Evolutionary conservation across 2,113 vertebrate genomes (phyloP).

Genomic region (Cyphomyrus plagiostoma): DNA sequence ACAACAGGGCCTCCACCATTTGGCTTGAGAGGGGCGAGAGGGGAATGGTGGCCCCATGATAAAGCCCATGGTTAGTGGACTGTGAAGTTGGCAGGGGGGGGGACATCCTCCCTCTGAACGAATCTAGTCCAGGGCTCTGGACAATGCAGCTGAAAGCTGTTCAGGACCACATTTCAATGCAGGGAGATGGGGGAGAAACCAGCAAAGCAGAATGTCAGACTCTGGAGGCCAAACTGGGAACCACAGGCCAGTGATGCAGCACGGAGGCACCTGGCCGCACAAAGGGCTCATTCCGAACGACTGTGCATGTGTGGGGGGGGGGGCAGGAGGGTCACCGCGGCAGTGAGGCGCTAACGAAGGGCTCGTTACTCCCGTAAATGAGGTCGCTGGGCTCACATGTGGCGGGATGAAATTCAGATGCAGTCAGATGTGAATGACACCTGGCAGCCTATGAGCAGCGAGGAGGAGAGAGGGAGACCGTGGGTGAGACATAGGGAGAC

Average conservation of each 20-base stretch:
- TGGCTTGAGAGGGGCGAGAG: not conserved
- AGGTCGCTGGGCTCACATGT: not conserved
- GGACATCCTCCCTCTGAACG: not conserved
- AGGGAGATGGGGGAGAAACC: not conserved
- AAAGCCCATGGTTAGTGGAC: not conserved
- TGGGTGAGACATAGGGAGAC: not conserved
- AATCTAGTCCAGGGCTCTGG: not conserved
- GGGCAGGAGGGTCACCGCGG: not conserved
- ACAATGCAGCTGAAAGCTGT: not conserved
- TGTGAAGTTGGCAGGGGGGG: constrained; percentile 15
- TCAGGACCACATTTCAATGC: not conserved
- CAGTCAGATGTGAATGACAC: constrained; percentile 16
- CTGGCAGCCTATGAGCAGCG: not conserved
- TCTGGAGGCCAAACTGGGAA: not conserved
- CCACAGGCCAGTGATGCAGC: not conserved
- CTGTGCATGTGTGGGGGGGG: not conserved
- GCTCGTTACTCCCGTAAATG: constrained; percentile 36
- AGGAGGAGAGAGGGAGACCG: not conserved
- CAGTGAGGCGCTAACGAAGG: constrained; percentile 22
- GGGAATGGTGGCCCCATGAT: not conserved
- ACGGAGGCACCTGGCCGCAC: not conserved
- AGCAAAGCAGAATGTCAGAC: not conserved
- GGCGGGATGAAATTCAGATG: constrained; percentile 14
- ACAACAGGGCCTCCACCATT: not conserved
- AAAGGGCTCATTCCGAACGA: not conserved